Evolutionary conservation across 2,888 invertebrate species (phyloP).

Genomic region (Epistrophe grossulariae): DNA sequence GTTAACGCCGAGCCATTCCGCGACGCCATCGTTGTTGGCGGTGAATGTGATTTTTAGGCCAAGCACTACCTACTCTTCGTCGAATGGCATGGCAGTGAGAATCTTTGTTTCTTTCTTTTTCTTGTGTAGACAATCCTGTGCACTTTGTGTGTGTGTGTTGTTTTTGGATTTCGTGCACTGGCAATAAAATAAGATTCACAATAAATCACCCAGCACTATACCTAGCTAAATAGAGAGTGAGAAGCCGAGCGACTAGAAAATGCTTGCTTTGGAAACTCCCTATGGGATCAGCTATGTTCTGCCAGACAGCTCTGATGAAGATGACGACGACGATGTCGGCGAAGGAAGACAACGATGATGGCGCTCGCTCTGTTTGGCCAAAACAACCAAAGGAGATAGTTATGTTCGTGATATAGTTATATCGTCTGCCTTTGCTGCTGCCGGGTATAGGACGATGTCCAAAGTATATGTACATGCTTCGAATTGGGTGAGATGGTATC

Average conservation of each 20-base stretch:
- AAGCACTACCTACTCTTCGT: slow-evolving; percentile 43
- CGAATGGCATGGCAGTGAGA: slow-evolving; percentile 32
- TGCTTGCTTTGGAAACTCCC: slow-evolving; percentile 53
- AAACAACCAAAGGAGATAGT: slow-evolving; percentile 28
- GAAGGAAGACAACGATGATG: slow-evolving; percentile 16
- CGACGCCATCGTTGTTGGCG: slow-evolving; percentile 51
- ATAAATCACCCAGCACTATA: slow-evolving; percentile 63
- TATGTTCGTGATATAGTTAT: slow-evolving; percentile 54
- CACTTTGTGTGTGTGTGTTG: slow-evolving; percentile 51
- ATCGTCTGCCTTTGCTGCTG: slow-evolving; percentile 67
- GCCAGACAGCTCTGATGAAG: slow-evolving; percentile 66
- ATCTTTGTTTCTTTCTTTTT: slow-evolving; percentile 8
- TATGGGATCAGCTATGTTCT: slow-evolving; percentile 42
- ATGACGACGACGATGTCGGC: slow-evolving; percentile 49
- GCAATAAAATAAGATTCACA: slow-evolving; percentile 68
- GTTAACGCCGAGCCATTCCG: slow-evolving; percentile 44
- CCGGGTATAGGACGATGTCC: slow-evolving; percentile 48
- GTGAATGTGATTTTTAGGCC: slow-evolving; percentile 73
- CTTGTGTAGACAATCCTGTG: slow-evolving; percentile 51
- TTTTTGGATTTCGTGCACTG: slow-evolving; percentile 40
- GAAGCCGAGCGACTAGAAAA: slow-evolving; percentile 32
- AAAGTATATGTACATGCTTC: slow-evolving; percentile 55
- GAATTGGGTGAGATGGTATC: slow-evolving; percentile 46
- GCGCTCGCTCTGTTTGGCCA: background rate
- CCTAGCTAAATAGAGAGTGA: background rate